phyloP scores from a whole-genome alignment of 1,140 invertebrate genomes.

The Drosophila sp. region DNA sequence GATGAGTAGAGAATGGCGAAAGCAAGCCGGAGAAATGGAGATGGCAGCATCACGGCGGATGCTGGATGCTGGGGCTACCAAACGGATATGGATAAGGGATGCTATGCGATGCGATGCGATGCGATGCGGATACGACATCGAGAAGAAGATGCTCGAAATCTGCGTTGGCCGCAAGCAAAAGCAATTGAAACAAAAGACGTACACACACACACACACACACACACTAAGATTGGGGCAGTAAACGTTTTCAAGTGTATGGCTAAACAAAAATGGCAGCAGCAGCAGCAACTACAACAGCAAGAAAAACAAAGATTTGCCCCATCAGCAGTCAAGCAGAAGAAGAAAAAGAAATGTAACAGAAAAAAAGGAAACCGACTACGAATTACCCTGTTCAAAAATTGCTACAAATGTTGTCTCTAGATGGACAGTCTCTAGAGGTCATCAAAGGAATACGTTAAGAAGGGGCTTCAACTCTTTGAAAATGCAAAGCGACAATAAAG shows the following conservation, averaged over 20 bases:
- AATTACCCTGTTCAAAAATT: background rate
- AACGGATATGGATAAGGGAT: background rate
- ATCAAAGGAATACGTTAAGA: no score
- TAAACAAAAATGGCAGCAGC: constrained; percentile 70
- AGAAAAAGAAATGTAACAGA: constrained; percentile 20
- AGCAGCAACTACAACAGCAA: constrained; percentile 13
- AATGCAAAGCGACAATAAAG: no score
- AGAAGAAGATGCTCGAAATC: constrained; percentile 37
- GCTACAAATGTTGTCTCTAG: no score
- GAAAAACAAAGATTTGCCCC: constrained; percentile 26
- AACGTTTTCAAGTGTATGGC: constrained; percentile 67
- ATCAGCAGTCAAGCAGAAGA: constrained; percentile 76
- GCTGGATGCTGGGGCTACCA: background rate
- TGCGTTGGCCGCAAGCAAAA: constrained; percentile 60
- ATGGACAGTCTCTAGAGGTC: no score
- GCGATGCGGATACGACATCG: constrained; percentile 27
- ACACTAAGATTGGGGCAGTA: constrained; percentile 31
- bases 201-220: constrained; percentile 41
- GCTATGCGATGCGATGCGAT: constrained; percentile 39
- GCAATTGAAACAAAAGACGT: constrained; percentile 79
- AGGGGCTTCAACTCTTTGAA: no score
- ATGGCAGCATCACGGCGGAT: constrained; percentile 6
- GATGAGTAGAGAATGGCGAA: constrained; percentile 18
- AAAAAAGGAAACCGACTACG: constrained; percentile 20
- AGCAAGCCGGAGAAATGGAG: constrained; percentile 16